Evolutionary conservation across 2,888 invertebrate genomes (phyloP).

Genomic region (Strigamia transsilvanica): DNA sequence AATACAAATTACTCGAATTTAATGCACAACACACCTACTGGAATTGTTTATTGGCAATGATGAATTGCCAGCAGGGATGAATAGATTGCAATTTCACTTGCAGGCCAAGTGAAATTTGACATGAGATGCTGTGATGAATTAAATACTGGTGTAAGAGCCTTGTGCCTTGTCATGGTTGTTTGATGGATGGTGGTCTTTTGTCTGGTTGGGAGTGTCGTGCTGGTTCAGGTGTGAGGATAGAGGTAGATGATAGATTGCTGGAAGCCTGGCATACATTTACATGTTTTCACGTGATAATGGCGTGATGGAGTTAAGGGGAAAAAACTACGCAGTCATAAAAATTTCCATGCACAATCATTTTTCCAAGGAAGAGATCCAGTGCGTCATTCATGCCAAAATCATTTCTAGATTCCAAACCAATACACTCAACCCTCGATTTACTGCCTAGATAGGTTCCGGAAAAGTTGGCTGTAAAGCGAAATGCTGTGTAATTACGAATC

Average conservation of each 20-base stretch:
- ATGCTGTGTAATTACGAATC: too few species aligned
- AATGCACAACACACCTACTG: neutral
- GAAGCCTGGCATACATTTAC: neutral
- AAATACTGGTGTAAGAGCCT: neutral
- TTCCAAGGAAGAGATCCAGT: too few species aligned
- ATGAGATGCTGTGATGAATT: neutral
- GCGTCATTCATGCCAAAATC: too few species aligned
- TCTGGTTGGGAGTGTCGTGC: slow-evolving; percentile 1
- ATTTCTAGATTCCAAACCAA: too few species aligned
- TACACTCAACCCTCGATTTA: too few species aligned
- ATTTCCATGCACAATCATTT: too few species aligned
- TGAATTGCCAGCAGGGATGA: neutral
- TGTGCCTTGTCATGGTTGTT: neutral
- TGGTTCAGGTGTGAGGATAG: slow-evolving; percentile 13
- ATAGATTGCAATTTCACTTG: neutral
- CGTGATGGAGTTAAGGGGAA: too few species aligned
- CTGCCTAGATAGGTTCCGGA: too few species aligned
- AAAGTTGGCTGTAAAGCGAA: too few species aligned
- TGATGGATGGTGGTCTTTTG: slow-evolving; percentile 26
- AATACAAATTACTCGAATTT: neutral
- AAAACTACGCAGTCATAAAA: too few species aligned
- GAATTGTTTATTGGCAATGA: neutral
- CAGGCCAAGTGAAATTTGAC: neutral
- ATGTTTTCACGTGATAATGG: too few species aligned
- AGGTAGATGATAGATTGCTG: slow-evolving; percentile 20